Evolutionary conservation across 1,140 invertebrate genomes (phyloP), one percentile per base, ranked within the genome.

Genomic region (Dendrolimus kikuchii): DNA sequence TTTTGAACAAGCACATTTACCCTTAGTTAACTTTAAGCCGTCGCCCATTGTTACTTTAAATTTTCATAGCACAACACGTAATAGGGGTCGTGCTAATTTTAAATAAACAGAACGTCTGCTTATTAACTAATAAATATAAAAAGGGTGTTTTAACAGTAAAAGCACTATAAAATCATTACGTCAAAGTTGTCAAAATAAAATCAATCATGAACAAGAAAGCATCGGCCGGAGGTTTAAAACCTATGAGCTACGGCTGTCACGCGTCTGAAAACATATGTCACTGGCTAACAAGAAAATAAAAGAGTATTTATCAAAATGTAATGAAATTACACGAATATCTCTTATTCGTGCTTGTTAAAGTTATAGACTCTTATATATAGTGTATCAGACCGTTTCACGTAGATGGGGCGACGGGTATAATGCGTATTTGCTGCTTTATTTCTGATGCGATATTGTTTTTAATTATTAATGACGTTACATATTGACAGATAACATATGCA

Each of bases 141-240:
- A 77, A 65, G 66, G 68, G 64, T 64, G 55, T 57, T 65, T 59
- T 68, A 67, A 62, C 71, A 71, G 66, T 69, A 79, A 77, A 77
- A 68, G 46, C 71, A 72, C 72, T 76, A 81, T 73, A 80, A 82
- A 81, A 77, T 71, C 77, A 83, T 82, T 70, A 73, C 77, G 77
- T 81, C 77, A 76, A 79, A 69, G 58, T 72, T 79, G 76, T 75
- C 76, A 81, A 75, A 77, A 75, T 62, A 63, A 55, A 64, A 67
- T 55, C 59, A 64, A 57, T 53, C 58, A 57, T 48, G 57, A 79
- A 77, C 72, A 80, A 75, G 56, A 66, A 59, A 74, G 59, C 59
- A 75, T 73, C 73, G 59, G 8, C 7, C 5, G 53, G 56, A 57
- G 48, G 55, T 44, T 61, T 52, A 67, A 69, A 76, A 78, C n/a